Evolutionary conservation across 2,888 invertebrate genomes (phyloP).

Genomic region (Sinelater perroti): DNA sequence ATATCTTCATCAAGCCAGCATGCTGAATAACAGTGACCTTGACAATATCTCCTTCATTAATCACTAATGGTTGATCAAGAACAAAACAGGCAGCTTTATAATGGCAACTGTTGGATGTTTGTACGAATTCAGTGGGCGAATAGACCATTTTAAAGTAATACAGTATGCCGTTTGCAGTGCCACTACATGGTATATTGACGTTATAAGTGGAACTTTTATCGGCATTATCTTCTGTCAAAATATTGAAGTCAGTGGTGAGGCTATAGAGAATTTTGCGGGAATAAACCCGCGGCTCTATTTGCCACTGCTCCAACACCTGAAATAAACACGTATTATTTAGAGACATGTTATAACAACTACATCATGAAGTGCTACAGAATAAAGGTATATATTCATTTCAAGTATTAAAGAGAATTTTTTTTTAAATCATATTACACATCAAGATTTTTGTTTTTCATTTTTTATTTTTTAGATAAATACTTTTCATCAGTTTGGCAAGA

Average conservation of each 20-base stretch:
- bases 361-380: too few species aligned
- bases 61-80: conserved; percentile 54
- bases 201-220: background rate
- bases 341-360: too few species aligned
- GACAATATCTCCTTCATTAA: conserved; percentile 54
- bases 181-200: conserved; percentile 52
- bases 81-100: conserved; percentile 64
- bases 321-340: too few species aligned
- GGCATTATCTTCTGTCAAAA: background rate
- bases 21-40: conserved; percentile 49
- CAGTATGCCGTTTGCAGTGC: conserved; percentile 63
- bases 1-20: conserved; percentile 44
- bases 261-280: background rate
- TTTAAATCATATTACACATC: too few species aligned
- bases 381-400: too few species aligned
- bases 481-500: too few species aligned
- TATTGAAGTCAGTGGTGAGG: background rate
- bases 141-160: conserved; percentile 67
- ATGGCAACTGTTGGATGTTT: conserved; percentile 61
- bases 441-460: too few species aligned
- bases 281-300: conserved; percentile 59
- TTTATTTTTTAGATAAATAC: too few species aligned
- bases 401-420: too few species aligned
- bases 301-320: conserved; percentile 64
- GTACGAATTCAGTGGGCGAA: conserved; percentile 58